phyloP scores from a whole-genome alignment of 2,888 invertebrate genomes.

The Chouioia cunea region DNA sequence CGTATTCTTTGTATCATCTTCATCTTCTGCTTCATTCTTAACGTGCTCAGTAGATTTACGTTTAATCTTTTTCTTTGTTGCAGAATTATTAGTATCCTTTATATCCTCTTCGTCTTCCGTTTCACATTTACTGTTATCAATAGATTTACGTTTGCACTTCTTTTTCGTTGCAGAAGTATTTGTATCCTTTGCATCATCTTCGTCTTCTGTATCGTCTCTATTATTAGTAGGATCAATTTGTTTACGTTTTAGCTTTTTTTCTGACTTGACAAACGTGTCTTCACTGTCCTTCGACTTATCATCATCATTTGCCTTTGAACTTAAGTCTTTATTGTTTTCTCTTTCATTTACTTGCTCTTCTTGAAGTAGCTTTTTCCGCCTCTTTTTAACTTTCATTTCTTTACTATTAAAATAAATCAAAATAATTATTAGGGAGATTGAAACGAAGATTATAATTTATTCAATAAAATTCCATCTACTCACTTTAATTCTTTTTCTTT shows the following conservation, averaged over 20 bases:
- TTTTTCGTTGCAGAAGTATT: too few relatives aligned
- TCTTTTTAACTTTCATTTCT: slow-evolving; percentile 62
- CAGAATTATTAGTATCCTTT: too few relatives aligned
- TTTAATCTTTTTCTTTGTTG: too few relatives aligned
- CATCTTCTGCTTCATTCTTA: slow-evolving; percentile 63
- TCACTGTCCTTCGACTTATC: slow-evolving; percentile 56
- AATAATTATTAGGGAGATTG: slow-evolving; percentile 9
- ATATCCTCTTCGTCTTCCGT: too few relatives aligned
- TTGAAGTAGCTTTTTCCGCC: slow-evolving; percentile 63
- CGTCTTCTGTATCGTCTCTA: too few relatives aligned
- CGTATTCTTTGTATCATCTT: slow-evolving; percentile 64
- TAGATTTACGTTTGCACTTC: too few relatives aligned
- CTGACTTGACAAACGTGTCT: slow-evolving; percentile 38
- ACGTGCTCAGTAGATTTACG: too few relatives aligned
- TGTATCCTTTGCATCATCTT: too few relatives aligned
- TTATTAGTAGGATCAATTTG: too few relatives aligned
- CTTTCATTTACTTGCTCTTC: slow-evolving; percentile 58
- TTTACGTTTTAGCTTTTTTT: too few relatives aligned
- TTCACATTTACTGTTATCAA: too few relatives aligned
- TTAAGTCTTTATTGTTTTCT: slow-evolving; percentile 62
- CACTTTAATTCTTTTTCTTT: slow-evolving; percentile 61
- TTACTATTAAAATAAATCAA: slow-evolving; percentile 48
- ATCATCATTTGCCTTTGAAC: slow-evolving; percentile 62
- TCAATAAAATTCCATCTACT: slow-evolving; percentile 7
- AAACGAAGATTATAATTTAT: slow-evolving; percentile 10